Evolutionary conservation across 2,888 invertebrate genomes (phyloP).

Genomic region (Zygaena filipendulae): DNA sequence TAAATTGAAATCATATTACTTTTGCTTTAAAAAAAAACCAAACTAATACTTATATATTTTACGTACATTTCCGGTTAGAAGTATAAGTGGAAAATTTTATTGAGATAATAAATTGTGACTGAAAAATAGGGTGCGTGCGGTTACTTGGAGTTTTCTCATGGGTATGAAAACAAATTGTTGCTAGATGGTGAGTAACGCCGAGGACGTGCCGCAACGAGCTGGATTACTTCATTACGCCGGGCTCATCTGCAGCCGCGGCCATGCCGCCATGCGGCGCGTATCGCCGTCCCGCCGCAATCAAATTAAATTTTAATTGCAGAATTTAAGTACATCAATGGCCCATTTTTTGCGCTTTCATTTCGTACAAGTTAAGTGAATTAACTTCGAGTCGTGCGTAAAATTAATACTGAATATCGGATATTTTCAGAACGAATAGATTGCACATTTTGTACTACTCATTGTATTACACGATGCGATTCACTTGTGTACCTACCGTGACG

Average conservation of each 20-base stretch:
- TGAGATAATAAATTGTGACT: conserved; percentile 58
- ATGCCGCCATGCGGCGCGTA: conserved; percentile 16
- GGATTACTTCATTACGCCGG: conserved; percentile 50
- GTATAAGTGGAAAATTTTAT: conserved; percentile 54
- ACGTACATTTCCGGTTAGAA: conserved; percentile 44
- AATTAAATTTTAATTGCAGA: conserved; percentile 40
- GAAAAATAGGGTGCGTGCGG: conserved; percentile 50
- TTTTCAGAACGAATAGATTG: no score
- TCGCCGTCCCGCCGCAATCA: conserved; percentile 23
- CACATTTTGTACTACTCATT: no score
- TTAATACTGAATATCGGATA: no score
- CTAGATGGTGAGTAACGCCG: conserved; percentile 55
- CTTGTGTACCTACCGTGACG: no score
- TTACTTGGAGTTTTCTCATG: conserved; percentile 46
- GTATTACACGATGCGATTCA: no score
- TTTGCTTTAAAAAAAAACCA: no score
- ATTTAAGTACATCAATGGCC: no score
- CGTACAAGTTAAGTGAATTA: conserved; percentile 20
- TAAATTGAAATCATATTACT: no score
- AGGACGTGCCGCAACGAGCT: conserved; percentile 45
- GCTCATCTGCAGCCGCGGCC: conserved; percentile 34
- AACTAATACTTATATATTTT: conserved; percentile 61
- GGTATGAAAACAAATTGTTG: conserved; percentile 58
- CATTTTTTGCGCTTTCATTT: conserved; percentile 21
- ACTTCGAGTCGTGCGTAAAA: no score